Conservation (phyloP, 2,888 invertebrate species). For the Volucella bombylans region DNA sequence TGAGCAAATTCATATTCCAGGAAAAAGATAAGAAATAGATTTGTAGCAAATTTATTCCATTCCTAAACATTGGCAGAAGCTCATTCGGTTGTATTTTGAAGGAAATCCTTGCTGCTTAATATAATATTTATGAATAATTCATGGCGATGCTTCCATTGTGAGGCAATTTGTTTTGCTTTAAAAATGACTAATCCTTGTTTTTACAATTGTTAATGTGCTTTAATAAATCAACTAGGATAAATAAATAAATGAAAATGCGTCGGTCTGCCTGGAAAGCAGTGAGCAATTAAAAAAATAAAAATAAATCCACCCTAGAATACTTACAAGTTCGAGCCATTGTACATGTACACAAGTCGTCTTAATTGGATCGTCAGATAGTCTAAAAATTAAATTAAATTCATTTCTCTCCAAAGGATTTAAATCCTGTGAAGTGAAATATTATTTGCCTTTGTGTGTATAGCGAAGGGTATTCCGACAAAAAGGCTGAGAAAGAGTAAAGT, state of each 20-base stretch:
- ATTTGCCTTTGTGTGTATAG: conserved; percentile 17
- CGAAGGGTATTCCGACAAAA: not conserved
- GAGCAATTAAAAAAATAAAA: conserved; percentile 11
- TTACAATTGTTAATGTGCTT: too few species aligned
- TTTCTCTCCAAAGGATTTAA: conserved; percentile 29
- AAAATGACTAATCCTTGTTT: too few species aligned
- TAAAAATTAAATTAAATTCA: conserved; percentile 27
- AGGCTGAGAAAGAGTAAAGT: not conserved
- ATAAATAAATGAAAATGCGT: not conserved
- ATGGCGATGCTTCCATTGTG: conserved; percentile 11
- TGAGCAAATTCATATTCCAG: too few species aligned
- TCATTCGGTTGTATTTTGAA: conserved; percentile 15
- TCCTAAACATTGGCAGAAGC: conserved; percentile 22
- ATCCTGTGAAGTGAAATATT: conserved; percentile 32
- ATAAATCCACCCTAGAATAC: not conserved
- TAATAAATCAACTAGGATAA: not conserved
- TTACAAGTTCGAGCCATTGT: conserved; percentile 11
- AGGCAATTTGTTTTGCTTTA: too few species aligned
- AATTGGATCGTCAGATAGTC: conserved; percentile 52
- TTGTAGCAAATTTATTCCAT: conserved; percentile 9
- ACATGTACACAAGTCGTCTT: conserved; percentile 22
- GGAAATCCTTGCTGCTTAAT: conserved; percentile 9
- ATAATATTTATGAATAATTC: conserved; percentile 47
- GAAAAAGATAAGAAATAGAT: not conserved
- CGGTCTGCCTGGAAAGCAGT: not conserved